phyloP scores from a whole-genome alignment of 2,888 invertebrate genomes.

The Prosapia bicincta region DNA sequence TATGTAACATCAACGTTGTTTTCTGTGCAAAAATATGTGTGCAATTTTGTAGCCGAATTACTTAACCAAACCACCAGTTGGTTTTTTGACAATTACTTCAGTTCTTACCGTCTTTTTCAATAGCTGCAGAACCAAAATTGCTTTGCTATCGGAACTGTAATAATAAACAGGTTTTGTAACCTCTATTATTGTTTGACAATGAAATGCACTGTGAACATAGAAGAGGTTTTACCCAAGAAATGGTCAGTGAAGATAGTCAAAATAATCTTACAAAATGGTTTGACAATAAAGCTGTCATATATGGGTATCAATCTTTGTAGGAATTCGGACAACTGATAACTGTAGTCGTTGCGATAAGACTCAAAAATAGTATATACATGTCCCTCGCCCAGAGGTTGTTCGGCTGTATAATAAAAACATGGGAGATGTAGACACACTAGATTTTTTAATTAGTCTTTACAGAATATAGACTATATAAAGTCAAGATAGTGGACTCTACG shows the following conservation, averaged over 20 bases:
- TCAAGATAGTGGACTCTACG: background rate
- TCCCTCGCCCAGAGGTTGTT: constrained; percentile 25
- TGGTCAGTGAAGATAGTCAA: constrained; percentile 19
- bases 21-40: too few relatives aligned
- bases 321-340: constrained; percentile 11
- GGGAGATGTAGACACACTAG: background rate
- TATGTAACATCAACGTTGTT: too few relatives aligned
- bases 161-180: constrained; percentile 12
- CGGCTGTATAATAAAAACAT: background rate
- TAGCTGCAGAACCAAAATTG: background rate
- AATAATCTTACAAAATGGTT: constrained; percentile 29
- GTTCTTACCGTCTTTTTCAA: constrained; percentile 6
- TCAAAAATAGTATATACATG: constrained; percentile 16
- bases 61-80: constrained; percentile 7
- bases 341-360: constrained; percentile 24
- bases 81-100: constrained; percentile 15
- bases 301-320: constrained; percentile 26
- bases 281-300: constrained; percentile 24
- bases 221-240: constrained; percentile 11
- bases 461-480: background rate
- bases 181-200: background rate
- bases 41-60: background rate
- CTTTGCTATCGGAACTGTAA: background rate
- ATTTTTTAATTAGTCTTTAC: background rate
- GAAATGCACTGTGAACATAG: background rate